phyloP scores from a whole-genome alignment of 1,140 invertebrate species.

The Holotrichia oblita region DNA sequence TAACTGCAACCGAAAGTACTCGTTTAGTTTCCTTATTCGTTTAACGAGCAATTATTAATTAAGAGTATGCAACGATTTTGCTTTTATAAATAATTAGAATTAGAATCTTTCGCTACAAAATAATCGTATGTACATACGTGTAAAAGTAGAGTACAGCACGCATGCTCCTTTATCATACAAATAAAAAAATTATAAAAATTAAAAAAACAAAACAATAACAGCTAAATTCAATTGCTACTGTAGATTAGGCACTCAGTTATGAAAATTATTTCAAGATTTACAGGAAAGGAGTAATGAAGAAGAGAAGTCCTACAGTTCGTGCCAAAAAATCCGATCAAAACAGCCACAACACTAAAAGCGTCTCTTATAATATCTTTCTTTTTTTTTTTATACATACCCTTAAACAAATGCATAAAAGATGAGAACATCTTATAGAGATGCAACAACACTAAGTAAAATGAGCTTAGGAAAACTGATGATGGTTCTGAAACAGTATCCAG shows the following conservation, averaged over 20 bases:
- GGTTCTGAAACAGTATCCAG: constrained; percentile 39
- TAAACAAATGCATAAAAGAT: constrained; percentile 39
- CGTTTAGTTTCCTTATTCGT: neutral
- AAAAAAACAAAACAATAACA: neutral
- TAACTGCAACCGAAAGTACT: neutral
- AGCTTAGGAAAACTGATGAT: constrained; percentile 37
- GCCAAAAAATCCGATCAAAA: constrained; percentile 32
- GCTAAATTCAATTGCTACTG: constrained; percentile 13
- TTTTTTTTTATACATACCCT: constrained; percentile 40
- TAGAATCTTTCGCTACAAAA: neutral
- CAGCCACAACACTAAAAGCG: constrained; percentile 36
- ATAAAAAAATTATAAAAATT: neutral
- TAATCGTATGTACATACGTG: neutral
- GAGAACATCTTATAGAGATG: constrained; percentile 38
- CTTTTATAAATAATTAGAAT: neutral
- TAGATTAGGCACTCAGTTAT: constrained; percentile 33
- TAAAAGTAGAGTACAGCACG: constrained; percentile 3
- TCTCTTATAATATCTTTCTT: constrained; percentile 5
- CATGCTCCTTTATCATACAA: constrained; percentile 4
- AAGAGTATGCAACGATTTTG: neutral
- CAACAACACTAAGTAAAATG: constrained; percentile 39
- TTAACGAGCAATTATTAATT: neutral
- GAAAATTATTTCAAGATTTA: constrained; percentile 31
- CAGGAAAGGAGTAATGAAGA: constrained; percentile 17
- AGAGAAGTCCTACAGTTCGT: constrained; percentile 28